These are phyloP conservation scores for Molothrus ater DNA, from an alignment of 2,797 vertebrate species.

Conservation along the genomic window DNA sequence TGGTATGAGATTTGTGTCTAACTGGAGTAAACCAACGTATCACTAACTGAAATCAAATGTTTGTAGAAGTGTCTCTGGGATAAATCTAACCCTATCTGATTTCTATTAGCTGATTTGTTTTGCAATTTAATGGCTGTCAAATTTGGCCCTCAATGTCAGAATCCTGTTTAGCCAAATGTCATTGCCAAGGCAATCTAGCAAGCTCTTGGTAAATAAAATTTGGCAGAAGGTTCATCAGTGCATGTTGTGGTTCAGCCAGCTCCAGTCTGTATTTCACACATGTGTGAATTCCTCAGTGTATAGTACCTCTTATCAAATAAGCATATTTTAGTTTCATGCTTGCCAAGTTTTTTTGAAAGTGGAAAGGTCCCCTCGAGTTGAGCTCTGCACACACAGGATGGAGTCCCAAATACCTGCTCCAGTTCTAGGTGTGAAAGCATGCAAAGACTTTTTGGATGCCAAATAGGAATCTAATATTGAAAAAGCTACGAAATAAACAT, in stretches of 20 bases:
- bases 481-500: background rate
- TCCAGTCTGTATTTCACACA: background rate
- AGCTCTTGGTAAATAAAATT: background rate
- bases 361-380: background rate
- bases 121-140: slow-evolving; percentile 41
- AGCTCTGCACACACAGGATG: background rate
- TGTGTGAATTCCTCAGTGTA: background rate
- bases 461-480: background rate
- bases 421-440: background rate
- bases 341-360: background rate
- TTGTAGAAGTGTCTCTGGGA: background rate
- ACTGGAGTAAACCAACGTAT: background rate
- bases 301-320: background rate
- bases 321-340: background rate
- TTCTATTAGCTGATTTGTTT: slow-evolving; percentile 46
- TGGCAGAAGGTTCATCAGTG: background rate
- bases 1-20: slow-evolving; percentile 10
- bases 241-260: background rate
- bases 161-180: background rate
- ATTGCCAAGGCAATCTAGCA: background rate
- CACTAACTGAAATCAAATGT: slow-evolving; percentile 32
- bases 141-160: background rate
- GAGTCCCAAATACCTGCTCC: background rate
- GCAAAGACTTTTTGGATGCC: background rate
- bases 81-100: background rate